Evolutionary conservation across 2,888 invertebrate genomes (phyloP), one percentile per base, ranked within the genome.

Genomic region (Tyria jacobaeae): DNA sequence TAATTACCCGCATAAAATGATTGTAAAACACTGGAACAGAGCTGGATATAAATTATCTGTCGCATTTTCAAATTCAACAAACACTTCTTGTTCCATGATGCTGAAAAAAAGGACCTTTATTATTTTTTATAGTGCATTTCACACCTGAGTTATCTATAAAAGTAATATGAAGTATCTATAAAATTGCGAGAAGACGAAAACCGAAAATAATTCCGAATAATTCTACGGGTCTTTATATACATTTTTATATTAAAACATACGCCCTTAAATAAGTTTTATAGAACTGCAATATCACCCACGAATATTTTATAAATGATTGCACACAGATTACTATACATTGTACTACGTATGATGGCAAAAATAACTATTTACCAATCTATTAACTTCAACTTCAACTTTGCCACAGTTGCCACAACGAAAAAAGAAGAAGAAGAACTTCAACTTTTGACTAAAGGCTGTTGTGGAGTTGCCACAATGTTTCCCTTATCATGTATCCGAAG

Each of bases 21-120:
- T 96, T 49, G 96, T 97, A 90, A 99, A 99, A 87, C 98, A 98
- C 94, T 99, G 97, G 70, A 97, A 95, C 66, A 99, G 90, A 12
- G 99, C 99, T 65, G 98, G 97, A 91, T 98, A 98, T 37, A 99
- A 95, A 83, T 98, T 97, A 80, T 98, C 97, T 81, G 92, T 84
- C 31, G 88, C 79, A 79, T 89, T 89, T 67, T 77, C 81, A 41
- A 84, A 64, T 52, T 71, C 72, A 56, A 78, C 60, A 57, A 76
- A 65, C 47, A 39, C 70, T 49, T 64, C 67, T 75, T 81, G 75
- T 51, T 85, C 84, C 88, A 89, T 88, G 34, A 17, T 73, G 57
- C 15, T 44, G 10, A 44, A 44, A 44, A 44, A 44, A n/a, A 44
- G 12, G 12, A 2, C 21, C 21, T 44, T 10, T 12, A 44, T 44